Conservation (phyloP, 2,888 invertebrate genomes). For the Sabatieria punctata region DNA sequence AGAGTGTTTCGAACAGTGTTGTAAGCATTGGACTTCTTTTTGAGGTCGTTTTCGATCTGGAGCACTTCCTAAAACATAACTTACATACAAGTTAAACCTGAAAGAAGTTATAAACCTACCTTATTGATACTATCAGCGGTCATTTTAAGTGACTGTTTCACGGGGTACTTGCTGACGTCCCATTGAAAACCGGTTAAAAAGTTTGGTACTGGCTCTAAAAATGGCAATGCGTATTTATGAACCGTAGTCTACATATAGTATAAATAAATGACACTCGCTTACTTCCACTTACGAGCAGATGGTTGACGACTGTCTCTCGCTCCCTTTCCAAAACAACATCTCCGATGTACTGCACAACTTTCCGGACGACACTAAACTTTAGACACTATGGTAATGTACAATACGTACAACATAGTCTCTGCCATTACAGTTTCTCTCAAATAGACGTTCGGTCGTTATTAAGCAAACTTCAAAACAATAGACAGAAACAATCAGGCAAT, state of each 20-base stretch:
- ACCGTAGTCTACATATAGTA: no score
- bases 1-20: conserved; percentile 90
- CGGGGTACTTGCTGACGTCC: conserved; percentile 99
- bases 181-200: conserved; percentile 96
- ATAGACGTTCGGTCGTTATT: no score
- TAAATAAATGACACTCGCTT: conserved; percentile 39
- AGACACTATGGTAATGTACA: no score
- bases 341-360: conserved; percentile 83
- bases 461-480: no score
- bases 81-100: no score
- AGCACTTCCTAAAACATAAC: conserved; percentile 59
- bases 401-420: no score
- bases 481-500: no score
- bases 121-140: conserved; percentile 97
- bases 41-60: conserved; percentile 92
- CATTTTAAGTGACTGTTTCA: conserved; percentile 89
- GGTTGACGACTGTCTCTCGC: conserved; percentile 86
- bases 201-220: conserved; percentile 71
- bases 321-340: conserved; percentile 95
- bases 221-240: conserved; percentile 5
- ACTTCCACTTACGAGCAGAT: conserved; percentile 92
- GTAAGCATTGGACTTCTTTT: conserved; percentile 82
- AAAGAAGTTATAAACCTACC: conserved; percentile 35
- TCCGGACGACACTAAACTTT: conserved; percentile 54
- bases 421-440: no score